These are phyloP conservation scores for Trachurus trachurus DNA, from an alignment of 2,797 vertebrate genomes.

Conservation along the genomic window DNA sequence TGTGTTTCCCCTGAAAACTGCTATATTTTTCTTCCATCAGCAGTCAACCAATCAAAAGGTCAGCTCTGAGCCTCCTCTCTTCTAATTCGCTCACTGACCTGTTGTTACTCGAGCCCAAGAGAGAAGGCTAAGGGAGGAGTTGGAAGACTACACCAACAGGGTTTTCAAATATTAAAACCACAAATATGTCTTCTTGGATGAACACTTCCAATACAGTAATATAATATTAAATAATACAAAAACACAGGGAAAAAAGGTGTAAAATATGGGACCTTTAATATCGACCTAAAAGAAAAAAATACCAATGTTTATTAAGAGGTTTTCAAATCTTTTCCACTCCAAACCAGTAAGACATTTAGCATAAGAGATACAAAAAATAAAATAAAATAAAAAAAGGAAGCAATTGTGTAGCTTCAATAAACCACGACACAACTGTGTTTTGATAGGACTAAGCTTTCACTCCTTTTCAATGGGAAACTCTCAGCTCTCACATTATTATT, in stretches of 20 bases:
- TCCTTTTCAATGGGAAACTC: background rate
- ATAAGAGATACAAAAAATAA: background rate
- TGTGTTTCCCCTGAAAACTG: too few relatives aligned
- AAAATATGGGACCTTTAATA: background rate
- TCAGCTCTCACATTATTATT: background rate
- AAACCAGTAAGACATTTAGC: constrained; percentile 3
- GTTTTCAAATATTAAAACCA: background rate
- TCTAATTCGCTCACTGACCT: too few relatives aligned
- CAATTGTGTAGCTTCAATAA: constrained; percentile 11
- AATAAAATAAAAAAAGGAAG: background rate
- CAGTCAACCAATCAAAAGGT: too few relatives aligned
- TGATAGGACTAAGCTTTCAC: constrained; percentile 1
- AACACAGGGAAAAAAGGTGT: too few relatives aligned
- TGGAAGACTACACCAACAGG: too few relatives aligned
- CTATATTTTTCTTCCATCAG: too few relatives aligned
- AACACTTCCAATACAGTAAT: too few relatives aligned
- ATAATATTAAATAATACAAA: too few relatives aligned
- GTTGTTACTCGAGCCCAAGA: too few relatives aligned
- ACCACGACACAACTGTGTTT: constrained; percentile 6
- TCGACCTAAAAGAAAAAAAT: background rate
- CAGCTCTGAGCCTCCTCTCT: too few relatives aligned
- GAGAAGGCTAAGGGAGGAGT: too few relatives aligned
- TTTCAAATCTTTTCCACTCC: background rate
- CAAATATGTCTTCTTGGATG: background rate
- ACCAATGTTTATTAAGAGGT: background rate